These are phyloP conservation scores for Cryptoprocta ferox DNA, from an alignment of 2,797 vertebrate species.

Conservation along the genomic window DNA sequence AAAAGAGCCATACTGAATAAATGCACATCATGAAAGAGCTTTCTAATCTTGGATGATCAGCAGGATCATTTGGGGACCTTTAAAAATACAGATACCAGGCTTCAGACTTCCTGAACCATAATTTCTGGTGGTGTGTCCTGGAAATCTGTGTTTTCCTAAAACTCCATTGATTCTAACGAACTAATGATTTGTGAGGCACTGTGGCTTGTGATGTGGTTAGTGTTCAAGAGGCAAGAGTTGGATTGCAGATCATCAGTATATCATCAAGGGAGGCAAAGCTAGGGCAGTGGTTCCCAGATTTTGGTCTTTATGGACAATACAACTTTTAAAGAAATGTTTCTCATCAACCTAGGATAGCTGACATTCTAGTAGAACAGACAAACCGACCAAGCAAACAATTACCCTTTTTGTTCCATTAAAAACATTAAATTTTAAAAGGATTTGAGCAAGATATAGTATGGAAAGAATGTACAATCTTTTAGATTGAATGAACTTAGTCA, in stretches of 20 bases:
- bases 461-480: neutral
- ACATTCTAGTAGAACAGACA: constrained; percentile 1
- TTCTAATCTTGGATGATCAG: neutral
- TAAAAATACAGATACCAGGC: neutral
- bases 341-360: neutral
- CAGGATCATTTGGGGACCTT: neutral
- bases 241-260: neutral
- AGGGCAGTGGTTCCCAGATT: neutral
- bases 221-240: neutral
- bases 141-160: constrained; percentile 28
- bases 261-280: neutral
- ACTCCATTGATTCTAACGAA: neutral
- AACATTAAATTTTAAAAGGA: neutral
- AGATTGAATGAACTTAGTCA: neutral
- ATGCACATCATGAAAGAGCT: neutral
- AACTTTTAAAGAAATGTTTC: neutral
- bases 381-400: neutral
- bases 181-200: neutral
- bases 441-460: neutral
- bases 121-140: neutral
- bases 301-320: neutral
- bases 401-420: neutral
- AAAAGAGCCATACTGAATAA: neutral
- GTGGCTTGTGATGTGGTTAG: neutral
- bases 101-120: neutral